Evolutionary conservation across 1,140 invertebrate species (phyloP).

Genomic region (Diorhabda elongata): DNA sequence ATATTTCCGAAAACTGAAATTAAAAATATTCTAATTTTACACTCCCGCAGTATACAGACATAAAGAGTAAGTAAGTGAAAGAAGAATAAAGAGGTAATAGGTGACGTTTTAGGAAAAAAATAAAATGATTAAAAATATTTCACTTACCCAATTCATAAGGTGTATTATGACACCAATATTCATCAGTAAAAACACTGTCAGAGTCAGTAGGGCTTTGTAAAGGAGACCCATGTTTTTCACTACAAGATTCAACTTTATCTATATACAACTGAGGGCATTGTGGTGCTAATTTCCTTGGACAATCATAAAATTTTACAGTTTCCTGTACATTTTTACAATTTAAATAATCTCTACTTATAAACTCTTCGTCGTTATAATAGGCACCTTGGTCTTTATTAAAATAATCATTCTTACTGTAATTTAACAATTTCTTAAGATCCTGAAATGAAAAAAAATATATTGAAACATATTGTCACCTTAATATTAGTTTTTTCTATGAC

Average conservation of each 20-base stretch:
- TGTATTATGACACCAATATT: slow-evolving; percentile 50
- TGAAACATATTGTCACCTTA: too few relatives aligned
- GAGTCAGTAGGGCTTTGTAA: slow-evolving; percentile 55
- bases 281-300: slow-evolving; percentile 47
- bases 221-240: slow-evolving; percentile 41
- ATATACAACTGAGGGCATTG: not conserved
- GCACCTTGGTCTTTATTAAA: slow-evolving; percentile 2
- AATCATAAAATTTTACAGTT: slow-evolving; percentile 54
- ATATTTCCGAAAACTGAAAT: too few relatives aligned
- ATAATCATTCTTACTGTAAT: slow-evolving; percentile 33
- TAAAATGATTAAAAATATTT: not conserved
- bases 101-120: too few relatives aligned
- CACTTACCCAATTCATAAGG: slow-evolving; percentile 24
- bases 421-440: slow-evolving; percentile 34
- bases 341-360: slow-evolving; percentile 28
- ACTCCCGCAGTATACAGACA: too few relatives aligned
- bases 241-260: not conserved
- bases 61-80: too few relatives aligned
- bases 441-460: slow-evolving; percentile 18
- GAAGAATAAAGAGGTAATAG: too few relatives aligned
- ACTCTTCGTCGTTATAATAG: too few relatives aligned
- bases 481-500: too few relatives aligned
- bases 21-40: too few relatives aligned
- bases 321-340: slow-evolving; percentile 36
- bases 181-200: slow-evolving; percentile 58